Base-by-base conservation (phyloP, 1,140 invertebrate genomes). In the Myzus persicae region DNA sequence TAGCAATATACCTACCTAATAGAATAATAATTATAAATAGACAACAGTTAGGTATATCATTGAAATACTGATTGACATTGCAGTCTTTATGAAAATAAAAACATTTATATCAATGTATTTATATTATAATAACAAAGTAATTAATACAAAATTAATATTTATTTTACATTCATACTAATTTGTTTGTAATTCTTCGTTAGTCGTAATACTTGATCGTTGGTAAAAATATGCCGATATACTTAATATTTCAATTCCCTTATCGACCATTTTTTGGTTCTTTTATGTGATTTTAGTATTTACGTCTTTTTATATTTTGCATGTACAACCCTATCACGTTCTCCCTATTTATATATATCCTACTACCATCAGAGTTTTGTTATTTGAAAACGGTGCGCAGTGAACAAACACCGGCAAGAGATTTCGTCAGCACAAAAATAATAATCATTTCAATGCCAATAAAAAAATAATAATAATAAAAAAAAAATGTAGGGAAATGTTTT, bases 351-450 rank as follows among this genome's bases (percentile, higher is more conserved):
- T 87, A 31, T 31, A 88, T 36, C 44, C 44, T 31, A 88, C 18
- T 51, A 51, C 20, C 5, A 67, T 54, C 48, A 20, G 14, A 42
- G 38, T 67, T 67, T 90, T 38, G 38, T 90, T 90, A 67, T 90
- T 90, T 42, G 89, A 42, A 67, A 90, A 90, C 51, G 11, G 14
- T 31, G 38, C 18, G 38, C 24, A 14, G 38, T 42, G 89, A 90
- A 90, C 89, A 90, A 90, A 90, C 54, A 42, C 38, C 26, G 54
- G 38, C 54, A 38, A 42, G 51, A 59, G 38, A 67, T 90, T 90
- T 90, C 5, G 38, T 90, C 89, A 42, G 36, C 26, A 42, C 24
- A 42, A 90, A 90, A 90, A 67, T 90, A 67, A 90, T 90, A 90
- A 90, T 90, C 36, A 67, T 90, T 90, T 90, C 54, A 2, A 90